Percentiles rank a stretch among this genome's conserved stretches.
Evolutionary conservation across 2,797 vertebrate genomes (phyloP).

Genomic region (Hemibagrus guttatus): DNA sequence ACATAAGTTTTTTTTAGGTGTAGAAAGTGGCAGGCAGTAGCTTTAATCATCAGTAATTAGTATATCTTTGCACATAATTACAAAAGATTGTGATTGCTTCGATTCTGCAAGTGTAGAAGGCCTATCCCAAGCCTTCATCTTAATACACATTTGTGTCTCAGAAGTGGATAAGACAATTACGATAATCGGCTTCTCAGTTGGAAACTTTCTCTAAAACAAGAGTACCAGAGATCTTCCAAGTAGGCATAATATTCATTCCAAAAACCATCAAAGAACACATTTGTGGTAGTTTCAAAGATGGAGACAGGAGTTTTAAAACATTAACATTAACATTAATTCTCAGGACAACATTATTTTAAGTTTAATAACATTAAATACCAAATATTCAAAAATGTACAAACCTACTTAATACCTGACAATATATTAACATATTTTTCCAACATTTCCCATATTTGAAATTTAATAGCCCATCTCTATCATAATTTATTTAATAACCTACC

Average conservation of each 20-base stretch:
- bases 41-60: constrained; percentile 96
- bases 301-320: constrained; percentile 3
- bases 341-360: not conserved
- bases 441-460: not conserved
- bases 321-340: not conserved
- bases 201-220: constrained; percentile 82
- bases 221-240: constrained; percentile 78
- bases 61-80: constrained; percentile 96
- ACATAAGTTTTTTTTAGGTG: constrained; percentile 63
- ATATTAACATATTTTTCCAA: not conserved
- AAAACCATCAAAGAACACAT: constrained; percentile 75
- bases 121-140: constrained; percentile 82
- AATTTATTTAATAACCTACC: not conserved
- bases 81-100: constrained; percentile 98
- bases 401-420: not conserved
- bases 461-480: not conserved
- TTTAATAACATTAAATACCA: not conserved
- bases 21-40: constrained; percentile 86
- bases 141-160: constrained; percentile 95
- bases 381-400: not conserved
- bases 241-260: constrained; percentile 76
- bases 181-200: constrained; percentile 89
- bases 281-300: constrained; percentile 70
- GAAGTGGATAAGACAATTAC: constrained; percentile 91
- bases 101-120: constrained; percentile 88